Evolutionary conservation across 2,113 vertebrate species (phyloP).

Genomic region (Protobothrops flavoviridis): DNA sequence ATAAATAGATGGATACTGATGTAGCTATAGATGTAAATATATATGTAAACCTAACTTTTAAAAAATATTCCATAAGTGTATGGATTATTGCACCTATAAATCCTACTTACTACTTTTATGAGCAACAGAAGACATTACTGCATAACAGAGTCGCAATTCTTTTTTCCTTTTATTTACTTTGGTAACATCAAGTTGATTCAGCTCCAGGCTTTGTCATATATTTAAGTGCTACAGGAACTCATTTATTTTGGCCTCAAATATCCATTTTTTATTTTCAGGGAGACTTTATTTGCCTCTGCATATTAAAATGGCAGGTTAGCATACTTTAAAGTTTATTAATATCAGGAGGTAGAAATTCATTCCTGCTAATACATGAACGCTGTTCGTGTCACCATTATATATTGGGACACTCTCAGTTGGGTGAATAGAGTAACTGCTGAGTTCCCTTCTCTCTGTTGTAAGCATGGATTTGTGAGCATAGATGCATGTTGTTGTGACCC

Average conservation of each 20-base stretch:
- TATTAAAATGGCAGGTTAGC: not conserved
- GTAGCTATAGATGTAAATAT: not conserved
- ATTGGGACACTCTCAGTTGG: not conserved
- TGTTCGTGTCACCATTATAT: not conserved
- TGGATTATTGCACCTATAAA: conserved; percentile 7
- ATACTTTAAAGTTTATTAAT: not conserved
- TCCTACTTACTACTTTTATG: conserved; percentile 8
- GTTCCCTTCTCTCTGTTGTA: not conserved
- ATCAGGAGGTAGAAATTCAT: not conserved
- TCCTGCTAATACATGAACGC: not conserved
- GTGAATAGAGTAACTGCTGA: not conserved
- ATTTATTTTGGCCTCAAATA: not conserved
- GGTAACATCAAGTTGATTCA: not conserved
- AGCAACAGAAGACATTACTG: conserved; percentile 10
- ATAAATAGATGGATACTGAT: not conserved
- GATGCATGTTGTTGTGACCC: not conserved
- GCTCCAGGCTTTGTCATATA: not conserved
- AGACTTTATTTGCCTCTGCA: not conserved
- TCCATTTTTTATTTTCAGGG: not conserved
- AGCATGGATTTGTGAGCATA: not conserved
- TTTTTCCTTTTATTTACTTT: conserved; percentile 10
- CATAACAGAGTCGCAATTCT: not conserved
- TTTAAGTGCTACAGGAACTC: not conserved
- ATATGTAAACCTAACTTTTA: conserved; percentile 23
- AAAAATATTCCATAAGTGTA: not conserved